Evolutionary conservation across 2,113 vertebrate genomes (phyloP).

Genomic region (Scartelaos histophorus): DNA sequence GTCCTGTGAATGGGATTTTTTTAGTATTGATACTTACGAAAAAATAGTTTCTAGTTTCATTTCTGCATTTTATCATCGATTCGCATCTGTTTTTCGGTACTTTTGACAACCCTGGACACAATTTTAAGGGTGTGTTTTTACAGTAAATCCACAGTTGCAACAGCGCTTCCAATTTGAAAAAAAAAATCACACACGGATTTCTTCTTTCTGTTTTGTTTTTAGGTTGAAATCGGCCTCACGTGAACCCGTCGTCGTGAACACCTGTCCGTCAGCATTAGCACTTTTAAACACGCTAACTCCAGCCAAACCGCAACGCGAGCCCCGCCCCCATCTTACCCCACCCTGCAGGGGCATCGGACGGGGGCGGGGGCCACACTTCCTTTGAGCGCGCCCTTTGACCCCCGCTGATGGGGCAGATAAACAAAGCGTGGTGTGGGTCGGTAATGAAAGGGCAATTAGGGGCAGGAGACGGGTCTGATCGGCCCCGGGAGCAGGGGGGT

Average conservation of each 20-base stretch:
- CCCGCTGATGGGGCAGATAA: constrained; percentile 72
- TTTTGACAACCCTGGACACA: no score
- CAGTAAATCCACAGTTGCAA: not conserved
- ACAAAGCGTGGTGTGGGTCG: constrained; percentile 84
- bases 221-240: constrained; percentile 43
- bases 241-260: constrained; percentile 62
- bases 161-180: no score
- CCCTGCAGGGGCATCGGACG: not conserved
- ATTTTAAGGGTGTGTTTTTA: no score
- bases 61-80: no score
- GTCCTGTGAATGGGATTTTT: no score
- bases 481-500: constrained; percentile 61
- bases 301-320: not conserved
- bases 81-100: no score
- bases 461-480: constrained; percentile 75
- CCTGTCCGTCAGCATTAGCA: constrained; percentile 76
- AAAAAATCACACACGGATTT: constrained; percentile 4
- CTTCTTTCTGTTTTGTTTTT: not conserved
- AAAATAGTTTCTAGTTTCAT: no score
- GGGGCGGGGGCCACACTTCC: constrained; percentile 62
- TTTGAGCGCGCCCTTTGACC: constrained; percentile 79
- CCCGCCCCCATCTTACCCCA: not conserved
- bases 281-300: constrained; percentile 77
- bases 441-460: constrained; percentile 79
- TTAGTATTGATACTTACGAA: no score